Percentiles rank a stretch among this genome's conserved stretches.
Evolutionary conservation across 2,797 vertebrate genomes (phyloP).

Genomic region (Enteromius argenteus): DNA sequence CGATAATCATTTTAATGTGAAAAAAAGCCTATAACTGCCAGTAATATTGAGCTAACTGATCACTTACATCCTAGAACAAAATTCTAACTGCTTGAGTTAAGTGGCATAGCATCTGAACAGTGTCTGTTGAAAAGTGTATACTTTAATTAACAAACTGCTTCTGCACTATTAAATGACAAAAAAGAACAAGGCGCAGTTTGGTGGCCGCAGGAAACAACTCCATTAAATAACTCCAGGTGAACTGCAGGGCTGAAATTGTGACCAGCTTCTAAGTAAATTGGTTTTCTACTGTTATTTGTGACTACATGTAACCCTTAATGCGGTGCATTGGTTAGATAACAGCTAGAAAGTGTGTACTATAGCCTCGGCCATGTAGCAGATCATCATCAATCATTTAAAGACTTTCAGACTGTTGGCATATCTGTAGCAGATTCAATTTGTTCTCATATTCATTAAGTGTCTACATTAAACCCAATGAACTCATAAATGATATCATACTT

Average conservation of each 20-base stretch:
- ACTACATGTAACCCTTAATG: neutral
- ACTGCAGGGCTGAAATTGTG: conserved; percentile 10
- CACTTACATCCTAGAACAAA: neutral
- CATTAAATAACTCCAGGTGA: conserved; percentile 15
- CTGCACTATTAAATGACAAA: conserved; percentile 11
- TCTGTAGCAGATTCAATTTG: neutral
- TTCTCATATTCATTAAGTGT: neutral
- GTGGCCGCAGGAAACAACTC: neutral
- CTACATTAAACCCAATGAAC: neutral
- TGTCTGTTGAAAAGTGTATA: conserved; percentile 3
- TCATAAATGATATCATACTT: neutral
- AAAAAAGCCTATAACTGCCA: neutral
- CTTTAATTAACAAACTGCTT: conserved; percentile 30
- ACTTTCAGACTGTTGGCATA: neutral
- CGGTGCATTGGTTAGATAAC: neutral
- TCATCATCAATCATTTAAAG: neutral
- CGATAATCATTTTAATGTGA: neutral
- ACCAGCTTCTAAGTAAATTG: conserved; percentile 2
- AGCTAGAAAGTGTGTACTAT: conserved; percentile 1
- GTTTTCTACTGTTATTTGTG: conserved; percentile 13
- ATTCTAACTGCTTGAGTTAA: neutral
- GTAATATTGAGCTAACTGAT: neutral
- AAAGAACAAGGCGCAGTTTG: neutral
- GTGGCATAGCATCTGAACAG: neutral
- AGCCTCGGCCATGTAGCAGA: neutral